Evolutionary conservation across 1,140 invertebrate species (phyloP), one percentile per base, ranked within the genome.

Genomic region (Oncopodura yosiiana): DNA sequence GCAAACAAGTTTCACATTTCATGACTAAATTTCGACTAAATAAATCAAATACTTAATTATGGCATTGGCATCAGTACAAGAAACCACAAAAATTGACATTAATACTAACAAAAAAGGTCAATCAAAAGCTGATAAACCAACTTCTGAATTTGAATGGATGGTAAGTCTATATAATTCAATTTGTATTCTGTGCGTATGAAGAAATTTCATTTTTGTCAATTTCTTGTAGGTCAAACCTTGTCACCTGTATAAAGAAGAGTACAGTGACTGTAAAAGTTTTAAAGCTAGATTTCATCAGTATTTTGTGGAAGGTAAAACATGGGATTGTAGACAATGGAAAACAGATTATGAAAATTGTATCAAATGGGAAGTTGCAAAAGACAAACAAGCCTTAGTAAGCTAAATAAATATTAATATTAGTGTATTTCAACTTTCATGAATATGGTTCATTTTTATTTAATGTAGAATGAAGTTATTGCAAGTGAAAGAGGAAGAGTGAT

Each of bases 241-340:
- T 72, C 65, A 74, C 14, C 41, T 78, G 3, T 90, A 90, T 67
- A 75, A 81, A 61, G 83, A 84, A 51, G 86, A 90, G 73, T 86
- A 84, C 64, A 73, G 74, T 27, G 85, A 89, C 53, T 92, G 87
- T 66, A 81, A 65, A 51, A 80, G 81, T 60, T 72, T 85, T 12
- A 79, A 71, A 70, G 81, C 73, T 11, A 74, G 86, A 59, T 87
- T 92, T 68, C 80, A 94, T 68, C 88, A 93, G 69, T 84, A 88
- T 66, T 94, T 89, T 67, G 77, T 89, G 39, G 74, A 74, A 70
- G 89, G 88, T 3, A 69, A 86, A 65, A 68, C 68, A 2, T 36
- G 76, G 26, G 81, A 91, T 66, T 93, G 89, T 66, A 70, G 69
- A 2, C 78, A 83, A 58, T 92, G 86, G 87, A 78, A 85, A 66